Conservation (phyloP, 2,113 vertebrate genomes). For the Amblyopsis rosae region DNA sequence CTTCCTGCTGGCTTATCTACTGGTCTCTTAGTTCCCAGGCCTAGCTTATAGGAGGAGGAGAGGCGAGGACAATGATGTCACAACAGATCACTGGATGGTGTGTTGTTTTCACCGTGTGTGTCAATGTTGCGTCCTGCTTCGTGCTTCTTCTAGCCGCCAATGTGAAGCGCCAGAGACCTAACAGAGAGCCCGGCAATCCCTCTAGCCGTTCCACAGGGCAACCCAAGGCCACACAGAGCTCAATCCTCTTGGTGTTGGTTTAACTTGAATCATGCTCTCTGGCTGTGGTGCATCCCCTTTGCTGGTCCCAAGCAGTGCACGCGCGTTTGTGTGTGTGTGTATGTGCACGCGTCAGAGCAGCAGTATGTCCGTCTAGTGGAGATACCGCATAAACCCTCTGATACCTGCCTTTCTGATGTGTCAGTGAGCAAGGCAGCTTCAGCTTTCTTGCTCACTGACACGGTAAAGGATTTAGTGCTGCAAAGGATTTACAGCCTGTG, state of each 20-base stretch:
- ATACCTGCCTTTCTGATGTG: neutral
- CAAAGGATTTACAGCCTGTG: too few relatives aligned
- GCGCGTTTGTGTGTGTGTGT: neutral
- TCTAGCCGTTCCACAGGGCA: neutral
- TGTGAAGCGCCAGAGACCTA: too few relatives aligned
- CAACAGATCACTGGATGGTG: neutral
- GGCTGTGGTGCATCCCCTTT: conserved; percentile 12
- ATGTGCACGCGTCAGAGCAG: neutral
- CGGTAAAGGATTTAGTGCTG: too few relatives aligned
- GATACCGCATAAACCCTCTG: too few relatives aligned
- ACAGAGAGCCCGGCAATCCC: neutral
- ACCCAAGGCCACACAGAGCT: neutral
- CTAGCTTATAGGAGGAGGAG: neutral
- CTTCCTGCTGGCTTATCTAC: neutral
- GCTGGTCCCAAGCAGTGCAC: neutral
- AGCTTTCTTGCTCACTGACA: too few relatives aligned
- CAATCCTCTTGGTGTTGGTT: neutral
- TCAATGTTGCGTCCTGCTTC: neutral
- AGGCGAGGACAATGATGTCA: neutral
- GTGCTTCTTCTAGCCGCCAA: neutral
- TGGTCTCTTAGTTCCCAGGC: neutral
- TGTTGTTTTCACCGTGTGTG: conserved; percentile 13
- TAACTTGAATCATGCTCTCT: neutral
- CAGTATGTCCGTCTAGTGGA: neutral
- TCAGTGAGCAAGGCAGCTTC: conserved; percentile 2